Evolutionary conservation across 2,888 invertebrate species (phyloP).

Genomic region (Blastobasis adustella): DNA sequence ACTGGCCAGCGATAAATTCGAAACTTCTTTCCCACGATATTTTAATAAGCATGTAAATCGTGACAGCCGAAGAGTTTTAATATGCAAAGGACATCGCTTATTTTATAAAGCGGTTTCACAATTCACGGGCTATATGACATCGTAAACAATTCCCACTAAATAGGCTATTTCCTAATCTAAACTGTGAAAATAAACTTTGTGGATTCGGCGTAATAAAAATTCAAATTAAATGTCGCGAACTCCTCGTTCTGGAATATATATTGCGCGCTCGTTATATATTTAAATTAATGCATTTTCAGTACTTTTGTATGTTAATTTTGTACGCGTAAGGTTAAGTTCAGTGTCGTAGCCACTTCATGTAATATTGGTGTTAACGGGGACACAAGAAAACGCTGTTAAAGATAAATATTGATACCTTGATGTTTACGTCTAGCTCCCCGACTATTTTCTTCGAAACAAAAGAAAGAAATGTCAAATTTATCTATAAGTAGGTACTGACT

Average conservation of each 20-base stretch:
- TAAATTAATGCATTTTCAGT: constrained; percentile 63
- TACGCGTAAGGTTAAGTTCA: constrained; percentile 68
- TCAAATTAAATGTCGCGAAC: constrained; percentile 31
- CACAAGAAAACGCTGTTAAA: constrained; percentile 16
- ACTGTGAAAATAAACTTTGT: constrained; percentile 11
- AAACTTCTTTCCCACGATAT: neutral
- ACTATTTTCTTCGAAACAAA: too few relatives aligned
- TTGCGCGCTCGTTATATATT: constrained; percentile 51
- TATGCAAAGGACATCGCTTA: constrained; percentile 6
- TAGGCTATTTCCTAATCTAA: constrained; percentile 14
- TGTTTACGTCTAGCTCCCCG: too few relatives aligned
- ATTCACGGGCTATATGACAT: neutral
- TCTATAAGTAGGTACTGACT: too few relatives aligned
- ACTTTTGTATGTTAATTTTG: constrained; percentile 68
- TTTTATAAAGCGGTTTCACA: constrained; percentile 3
- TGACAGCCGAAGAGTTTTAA: constrained; percentile 1
- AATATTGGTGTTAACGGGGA: constrained; percentile 28
- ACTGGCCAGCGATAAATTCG: constrained; percentile 4
- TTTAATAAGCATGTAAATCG: neutral
- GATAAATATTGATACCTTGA: too few relatives aligned
- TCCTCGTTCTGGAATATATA: constrained; percentile 35
- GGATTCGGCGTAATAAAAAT: constrained; percentile 29
- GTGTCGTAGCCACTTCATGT: constrained; percentile 52
- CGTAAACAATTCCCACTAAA: constrained; percentile 2
- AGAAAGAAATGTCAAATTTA: too few relatives aligned